Base-by-base conservation (phyloP, 2,888 invertebrate species). In the Acronicta leporina region DNA sequence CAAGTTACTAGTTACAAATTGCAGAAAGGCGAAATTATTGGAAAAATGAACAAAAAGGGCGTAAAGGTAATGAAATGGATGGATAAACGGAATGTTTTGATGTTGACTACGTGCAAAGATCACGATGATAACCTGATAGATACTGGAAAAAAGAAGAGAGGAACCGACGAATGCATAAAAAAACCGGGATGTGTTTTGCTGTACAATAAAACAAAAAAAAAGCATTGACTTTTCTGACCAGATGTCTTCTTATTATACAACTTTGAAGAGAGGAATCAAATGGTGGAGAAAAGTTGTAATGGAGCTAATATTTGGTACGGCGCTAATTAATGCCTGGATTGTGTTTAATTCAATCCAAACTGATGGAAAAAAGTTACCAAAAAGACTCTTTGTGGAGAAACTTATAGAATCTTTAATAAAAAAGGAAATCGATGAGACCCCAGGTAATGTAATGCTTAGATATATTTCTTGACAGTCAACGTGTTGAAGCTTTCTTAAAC, bases 331-430 rank as follows among this genome's bases (percentile, higher is more conserved):
- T n/a, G 40, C 40, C n/a, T 40, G 40, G 40, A 40, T 40, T 27
- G 27, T 27, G 59, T 72, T 42, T 70, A 70, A 72, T 61, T 68
- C 67, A 68, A 72, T 68, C 41, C n/a, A 69, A 50, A 52, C 41
- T 68, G 65, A 70, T 66, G 57, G 47, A 62, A 70, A 68, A 40
- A 67, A 68, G 43, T 43, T 71, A 46, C 63, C 70, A 57, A 73
- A 73, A 50, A 63, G 59, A 66, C 49, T 58, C 35, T 68, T 66
- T 72, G 67, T 68, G 60, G 69, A 72, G 52, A 40, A 68, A 64
- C 46, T 74, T 62, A 62, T 56, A 27, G 64, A 73, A 67, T 16
- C 62, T 60, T 67, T 73, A 15, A 65, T 42, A 57, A 54, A 66
- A 40, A 66, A 60, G 43, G 57, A 61, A 15, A 27, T 59, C 20